Base-by-base conservation (phyloP, 2,113 vertebrate genomes). In the Prunella fulvescens region DNA sequence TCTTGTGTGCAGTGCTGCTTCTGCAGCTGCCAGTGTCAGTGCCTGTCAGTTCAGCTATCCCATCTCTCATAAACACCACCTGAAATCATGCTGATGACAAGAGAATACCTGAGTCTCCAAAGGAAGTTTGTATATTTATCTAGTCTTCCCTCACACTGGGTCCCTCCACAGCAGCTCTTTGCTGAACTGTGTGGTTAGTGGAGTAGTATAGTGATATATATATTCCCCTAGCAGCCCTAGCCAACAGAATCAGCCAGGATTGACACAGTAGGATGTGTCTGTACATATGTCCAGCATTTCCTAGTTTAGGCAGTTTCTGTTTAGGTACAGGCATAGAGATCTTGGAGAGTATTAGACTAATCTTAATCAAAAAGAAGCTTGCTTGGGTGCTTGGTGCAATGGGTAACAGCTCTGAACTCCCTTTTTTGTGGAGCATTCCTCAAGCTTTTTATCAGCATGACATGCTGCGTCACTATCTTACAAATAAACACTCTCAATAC, bases 1-100 rank as follows among this genome's bases (percentile, higher is more conserved):
- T 56, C 3, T 50, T 0, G 0, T 31, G 42, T 29, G 14, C 2
- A 0, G 42, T 4, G 3, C 25, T 88, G 35, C 50, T 44, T 42
- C 31, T 69, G 48, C 0, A 3, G n/a, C 37, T 72, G 8, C 24
- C 51, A 28, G 6, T 35, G 22, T 22, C 29, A 8, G 11, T 40
- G 47, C n/a, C 26, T 42, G 14, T 44, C 62, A 35, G 29, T 53
- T 81, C 61, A 69, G 3, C 56, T n/a, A 2, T 33, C 25, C 42
- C 9, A 9, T 25, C 25, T 35, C 53, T 44, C 3, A 2, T 61
- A 31, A 80, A 61, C 15, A 81, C 50, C 16, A n/a, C 29, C 45
- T 53, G 57, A 73, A 82, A 42, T 85, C 54, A 31, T 57, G 31
- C 14, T 57, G n/a, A 56, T 5, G 53, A 73, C 29, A 48, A 39